phyloP scores from a whole-genome alignment of 2,888 invertebrate species.

The Drosophila flavopinicola region DNA sequence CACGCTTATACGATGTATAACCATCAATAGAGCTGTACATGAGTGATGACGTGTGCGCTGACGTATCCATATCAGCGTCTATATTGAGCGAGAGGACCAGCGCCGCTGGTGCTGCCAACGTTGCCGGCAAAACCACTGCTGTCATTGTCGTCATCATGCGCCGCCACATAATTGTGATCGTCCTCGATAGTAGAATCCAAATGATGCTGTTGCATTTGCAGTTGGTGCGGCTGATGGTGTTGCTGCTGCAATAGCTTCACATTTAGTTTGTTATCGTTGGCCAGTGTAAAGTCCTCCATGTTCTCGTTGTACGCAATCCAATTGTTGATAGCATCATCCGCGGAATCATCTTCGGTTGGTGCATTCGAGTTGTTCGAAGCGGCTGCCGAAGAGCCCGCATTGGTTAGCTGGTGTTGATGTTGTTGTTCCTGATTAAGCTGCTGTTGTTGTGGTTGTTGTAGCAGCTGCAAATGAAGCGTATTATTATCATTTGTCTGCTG shows the following conservation, averaged over 20 bases:
- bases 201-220: conserved; percentile 32
- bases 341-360: conserved; percentile 77
- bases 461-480: conserved; percentile 46
- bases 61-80: conserved; percentile 78
- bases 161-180: conserved; percentile 81
- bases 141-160: conserved; percentile 81
- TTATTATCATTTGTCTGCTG: conserved; percentile 65
- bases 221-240: conserved; percentile 17
- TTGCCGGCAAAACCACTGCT: conserved; percentile 68
- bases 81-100: conserved; percentile 52
- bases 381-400: conserved; percentile 40
- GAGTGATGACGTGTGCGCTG: conserved; percentile 65
- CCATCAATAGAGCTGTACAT: conserved; percentile 68
- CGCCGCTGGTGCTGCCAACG: conserved; percentile 5
- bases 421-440: conserved; percentile 52
- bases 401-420: conserved; percentile 48
- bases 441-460: conserved; percentile 46
- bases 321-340: conserved; percentile 77
- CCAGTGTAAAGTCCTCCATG: conserved; percentile 64
- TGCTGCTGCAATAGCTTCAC: conserved; percentile 34
- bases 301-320: conserved; percentile 79
- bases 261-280: conserved; percentile 40
- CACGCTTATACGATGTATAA: conserved; percentile 84
- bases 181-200: conserved; percentile 79
- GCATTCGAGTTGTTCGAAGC: conserved; percentile 72